Percentiles rank a stretch among this genome's conserved stretches.
phyloP scores from a whole-genome alignment of 2,113 vertebrate genomes.

The Spizaetus ornatus region DNA sequence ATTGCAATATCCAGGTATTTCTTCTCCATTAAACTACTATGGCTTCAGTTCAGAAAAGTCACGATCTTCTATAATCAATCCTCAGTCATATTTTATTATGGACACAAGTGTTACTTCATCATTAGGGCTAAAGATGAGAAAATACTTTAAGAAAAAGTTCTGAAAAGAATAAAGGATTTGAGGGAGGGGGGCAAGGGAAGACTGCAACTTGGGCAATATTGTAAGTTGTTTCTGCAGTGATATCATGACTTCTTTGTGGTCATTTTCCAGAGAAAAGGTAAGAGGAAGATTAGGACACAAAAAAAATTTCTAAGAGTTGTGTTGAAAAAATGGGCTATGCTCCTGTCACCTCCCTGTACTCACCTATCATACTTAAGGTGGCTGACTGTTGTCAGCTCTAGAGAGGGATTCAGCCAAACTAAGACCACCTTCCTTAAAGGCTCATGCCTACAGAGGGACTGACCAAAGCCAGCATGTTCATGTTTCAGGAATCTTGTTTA shows the following conservation, averaged over 20 bases:
- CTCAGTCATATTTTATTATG: not conserved
- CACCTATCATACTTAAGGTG: not conserved
- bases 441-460: not conserved
- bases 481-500: not conserved
- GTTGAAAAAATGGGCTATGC: not conserved
- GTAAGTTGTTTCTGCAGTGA: not conserved
- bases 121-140: not conserved
- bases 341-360: not conserved
- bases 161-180: not conserved
- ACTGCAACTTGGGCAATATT: not conserved
- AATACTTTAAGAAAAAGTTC: not conserved
- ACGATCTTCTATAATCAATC: not conserved
- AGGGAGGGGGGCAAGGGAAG: rapidly evolving
- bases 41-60: not conserved
- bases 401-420: not conserved
- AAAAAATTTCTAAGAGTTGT: not conserved
- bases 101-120: not conserved
- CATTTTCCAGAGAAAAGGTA: not conserved
- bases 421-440: not conserved
- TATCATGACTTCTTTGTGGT: not conserved
- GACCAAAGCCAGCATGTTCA: not conserved
- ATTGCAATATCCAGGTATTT: not conserved
- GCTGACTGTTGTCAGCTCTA: not conserved
- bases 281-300: not conserved
- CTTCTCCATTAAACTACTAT: not conserved